Evolutionary conservation across 2,888 invertebrate species (phyloP), one percentile per base, ranked within the genome.

Genomic region (Galerucella nymphaeae): DNA sequence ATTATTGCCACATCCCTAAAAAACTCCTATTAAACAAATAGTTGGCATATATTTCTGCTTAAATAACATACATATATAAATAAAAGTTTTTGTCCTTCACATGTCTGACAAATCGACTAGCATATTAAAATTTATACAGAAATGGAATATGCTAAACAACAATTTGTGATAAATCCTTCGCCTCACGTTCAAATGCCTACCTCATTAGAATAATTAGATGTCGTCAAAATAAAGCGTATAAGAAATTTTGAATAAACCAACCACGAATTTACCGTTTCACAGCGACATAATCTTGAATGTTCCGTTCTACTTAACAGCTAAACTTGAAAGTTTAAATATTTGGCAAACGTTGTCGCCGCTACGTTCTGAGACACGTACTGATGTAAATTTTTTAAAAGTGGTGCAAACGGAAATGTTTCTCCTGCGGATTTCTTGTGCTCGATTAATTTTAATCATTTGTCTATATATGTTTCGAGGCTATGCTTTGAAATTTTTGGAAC

Each of bases 251-350:
- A 69, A 69, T 62, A 55, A 63, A 69, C 62, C 62, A 14, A 9
- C 50, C 30, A 41, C 18, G 55, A 62, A 69, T 62, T 62, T 62
- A 62, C 55, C 62, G 45, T 55, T 61, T 62, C 62, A 63, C 62
- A 18, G 61, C 18, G 55, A 57, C 11, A 57, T 57, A 57, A 57
- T 57, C 55, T 20, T 16, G 14, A 57, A 57, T 20, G 55, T 57
- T 57, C 23, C 23, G 55, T 57, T 57, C 55, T 48, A 48, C n/a
- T 57, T 23, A 23, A 23, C 55, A 20, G 16, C 20, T 20, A 23
- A 18, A 57, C 66, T 65, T 55, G 41, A 66, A 66, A 66, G 42
- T 68, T 64, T 68, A 68, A 68, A 68, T 61, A 68, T 68, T 68
- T 68, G 59, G 67, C 57, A 58, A 66, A 55, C 66, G 57, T 42